These are phyloP conservation scores for Diarsia mendica DNA, from an alignment of 2,888 invertebrate species.

Conservation along the genomic window DNA sequence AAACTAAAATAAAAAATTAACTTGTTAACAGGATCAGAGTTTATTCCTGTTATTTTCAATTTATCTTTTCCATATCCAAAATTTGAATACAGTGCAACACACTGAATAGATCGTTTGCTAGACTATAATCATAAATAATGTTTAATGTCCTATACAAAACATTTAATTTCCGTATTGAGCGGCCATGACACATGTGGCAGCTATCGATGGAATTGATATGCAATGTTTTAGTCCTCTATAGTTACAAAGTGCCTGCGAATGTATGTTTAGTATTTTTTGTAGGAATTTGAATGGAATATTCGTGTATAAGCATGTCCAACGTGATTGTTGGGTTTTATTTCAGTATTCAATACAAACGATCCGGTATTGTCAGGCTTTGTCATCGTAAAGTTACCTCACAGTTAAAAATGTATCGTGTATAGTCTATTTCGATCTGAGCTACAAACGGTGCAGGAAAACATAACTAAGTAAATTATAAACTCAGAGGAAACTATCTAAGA, in stretches of 20 bases:
- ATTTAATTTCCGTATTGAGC: slow-evolving; percentile 80
- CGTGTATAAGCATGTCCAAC: neutral
- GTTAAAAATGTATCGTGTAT: neutral
- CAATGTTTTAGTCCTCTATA: slow-evolving; percentile 54
- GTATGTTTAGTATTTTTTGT: slow-evolving; percentile 21
- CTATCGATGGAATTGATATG: slow-evolving; percentile 70
- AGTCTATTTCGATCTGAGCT: neutral
- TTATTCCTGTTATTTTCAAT: slow-evolving; percentile 21
- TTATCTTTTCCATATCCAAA: slow-evolving; percentile 24
- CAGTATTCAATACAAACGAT: slow-evolving; percentile 14
- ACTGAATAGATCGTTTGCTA: slow-evolving; percentile 57
- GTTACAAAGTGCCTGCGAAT: slow-evolving; percentile 23
- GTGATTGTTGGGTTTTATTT: slow-evolving; percentile 7
- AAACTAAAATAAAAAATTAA: neutral
- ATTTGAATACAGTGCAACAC: slow-evolving; percentile 43
- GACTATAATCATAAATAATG: slow-evolving; percentile 75
- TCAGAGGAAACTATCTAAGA: neutral
- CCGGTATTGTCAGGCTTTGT: slow-evolving; percentile 6
- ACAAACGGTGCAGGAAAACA: neutral
- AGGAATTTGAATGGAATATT: slow-evolving; percentile 12
- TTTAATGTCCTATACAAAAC: slow-evolving; percentile 80
- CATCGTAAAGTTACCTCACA: too few relatives aligned
- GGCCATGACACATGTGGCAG: slow-evolving; percentile 66
- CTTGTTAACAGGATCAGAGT: neutral
- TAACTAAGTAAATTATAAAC: neutral